Evolutionary conservation across 2,888 invertebrate genomes (phyloP), one percentile per base, ranked within the genome.

Genomic region (Calameuta pallipes): DNA sequence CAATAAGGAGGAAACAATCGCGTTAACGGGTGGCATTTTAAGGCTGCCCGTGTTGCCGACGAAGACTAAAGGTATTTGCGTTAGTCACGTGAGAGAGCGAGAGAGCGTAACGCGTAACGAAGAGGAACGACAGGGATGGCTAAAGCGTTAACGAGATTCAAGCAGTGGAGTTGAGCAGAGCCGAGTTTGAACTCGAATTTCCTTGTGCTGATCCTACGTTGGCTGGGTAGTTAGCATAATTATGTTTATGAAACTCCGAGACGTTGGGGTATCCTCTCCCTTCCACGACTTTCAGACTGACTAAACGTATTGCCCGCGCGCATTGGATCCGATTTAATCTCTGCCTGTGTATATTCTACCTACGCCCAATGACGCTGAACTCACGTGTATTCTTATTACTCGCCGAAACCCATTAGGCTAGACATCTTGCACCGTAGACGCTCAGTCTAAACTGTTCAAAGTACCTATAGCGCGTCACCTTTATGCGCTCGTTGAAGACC

Each of bases 191-290:
- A 84, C 84, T 85, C 82, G 83, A 86, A 84, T 84, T 86, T 83
- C 81, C 83, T 81, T 81, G 78, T 30, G 85, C 11, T 85, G 86
- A 75, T 85, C 88, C 79, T 83, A 85, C 78, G 82, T 81, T 80
- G 89, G 87, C 35, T 84, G 82, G 82, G 92, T 93, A 75, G 92
- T 92, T 75, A 92, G 92, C 85, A 93, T 92, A 85, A 92, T 91
- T 81, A 93, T 92, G 87, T 92, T 93, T 80, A 93, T 90, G 86
- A 92, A 93, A 76, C 92, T 91, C 80, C 69, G 83, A 74, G 34
- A 34, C 71, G 12, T 31, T 30, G 33, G 56, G 33, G 69, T 23
- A n/a, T 74, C 23, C 78, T 79, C 34, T 34, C 30, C 75, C 33
- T 15, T 30, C 69, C 68, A 36, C 13, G 71, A 33, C 35, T 41